These are phyloP conservation scores for Autographa gamma DNA, from an alignment of 2,888 invertebrate species.

Conservation along the genomic window DNA sequence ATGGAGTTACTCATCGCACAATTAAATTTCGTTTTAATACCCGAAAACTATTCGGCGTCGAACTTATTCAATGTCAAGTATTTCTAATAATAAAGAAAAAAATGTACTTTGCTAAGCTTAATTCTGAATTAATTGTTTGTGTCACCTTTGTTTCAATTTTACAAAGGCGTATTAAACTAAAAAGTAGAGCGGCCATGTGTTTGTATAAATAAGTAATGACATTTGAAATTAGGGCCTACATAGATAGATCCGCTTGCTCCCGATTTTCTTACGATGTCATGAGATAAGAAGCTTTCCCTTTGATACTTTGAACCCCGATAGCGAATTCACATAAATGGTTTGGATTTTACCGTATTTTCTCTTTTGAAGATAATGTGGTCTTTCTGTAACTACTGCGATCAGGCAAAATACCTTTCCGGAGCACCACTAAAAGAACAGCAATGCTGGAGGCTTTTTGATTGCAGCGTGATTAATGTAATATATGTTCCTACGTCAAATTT, in stretches of 20 bases:
- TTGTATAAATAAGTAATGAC: constrained; percentile 35
- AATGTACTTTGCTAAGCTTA: background rate
- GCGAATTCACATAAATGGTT: constrained; percentile 48
- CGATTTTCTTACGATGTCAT: constrained; percentile 46
- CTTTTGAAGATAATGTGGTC: constrained; percentile 39
- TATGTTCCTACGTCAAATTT: background rate
- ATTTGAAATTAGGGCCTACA: constrained; percentile 36
- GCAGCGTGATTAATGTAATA: background rate
- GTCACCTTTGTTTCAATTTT: background rate
- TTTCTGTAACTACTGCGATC: constrained; percentile 35
- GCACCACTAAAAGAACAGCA: background rate
- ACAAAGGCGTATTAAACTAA: background rate
- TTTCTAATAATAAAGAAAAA: background rate
- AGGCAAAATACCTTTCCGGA: constrained; percentile 22
- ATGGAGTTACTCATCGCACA: constrained; percentile 66
- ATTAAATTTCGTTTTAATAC: constrained; percentile 66
- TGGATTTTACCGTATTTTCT: constrained; percentile 47
- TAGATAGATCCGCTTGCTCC: constrained; percentile 25
- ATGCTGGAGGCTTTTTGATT: background rate
- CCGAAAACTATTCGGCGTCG: constrained; percentile 23
- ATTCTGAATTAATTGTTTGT: background rate
- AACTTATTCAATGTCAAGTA: constrained; percentile 1
- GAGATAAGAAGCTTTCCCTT: constrained; percentile 57
- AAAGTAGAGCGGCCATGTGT: constrained; percentile 5
- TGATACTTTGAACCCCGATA: constrained; percentile 55